Conservation (phyloP, 2,113 vertebrate species). For the Eulemur macaco region DNA sequence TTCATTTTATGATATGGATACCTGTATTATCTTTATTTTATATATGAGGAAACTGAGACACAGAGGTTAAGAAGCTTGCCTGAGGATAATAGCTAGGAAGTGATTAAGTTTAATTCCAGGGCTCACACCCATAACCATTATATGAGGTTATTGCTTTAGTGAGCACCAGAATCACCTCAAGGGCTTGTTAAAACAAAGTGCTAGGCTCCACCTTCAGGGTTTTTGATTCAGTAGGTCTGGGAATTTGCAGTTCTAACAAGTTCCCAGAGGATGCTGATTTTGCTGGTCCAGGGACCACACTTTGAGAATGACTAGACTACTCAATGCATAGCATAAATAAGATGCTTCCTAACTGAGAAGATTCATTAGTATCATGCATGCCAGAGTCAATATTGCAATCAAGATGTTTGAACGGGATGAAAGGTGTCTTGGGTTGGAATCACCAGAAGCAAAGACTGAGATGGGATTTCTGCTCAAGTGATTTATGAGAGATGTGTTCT, state of each 20-base stretch:
- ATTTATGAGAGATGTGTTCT: background rate
- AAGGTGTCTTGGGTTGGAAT: background rate
- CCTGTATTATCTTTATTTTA: background rate
- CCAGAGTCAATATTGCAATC: background rate
- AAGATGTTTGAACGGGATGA: background rate
- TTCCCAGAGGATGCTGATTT: background rate
- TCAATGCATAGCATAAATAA: background rate
- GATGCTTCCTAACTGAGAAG: background rate
- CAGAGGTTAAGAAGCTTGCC: background rate
- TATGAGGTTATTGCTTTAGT: background rate
- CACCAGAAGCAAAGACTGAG: background rate
- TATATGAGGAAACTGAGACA: background rate
- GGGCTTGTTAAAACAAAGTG: background rate
- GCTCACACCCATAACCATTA: background rate
- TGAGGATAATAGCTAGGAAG: background rate
- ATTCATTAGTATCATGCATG: background rate
- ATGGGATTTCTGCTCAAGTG: background rate
- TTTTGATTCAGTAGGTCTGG: background rate
- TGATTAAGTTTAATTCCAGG: background rate
- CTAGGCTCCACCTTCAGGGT: no score
- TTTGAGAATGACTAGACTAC: background rate
- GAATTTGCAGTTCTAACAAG: background rate
- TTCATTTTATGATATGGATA: background rate
- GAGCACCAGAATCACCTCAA: background rate
- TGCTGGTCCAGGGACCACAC: background rate